A percentile compares a stretch with the other conserved stretches of the same genome.
These are phyloP conservation scores for Ptyas mucosa DNA, from an alignment of 2,113 vertebrate species.

Conservation along the genomic window DNA sequence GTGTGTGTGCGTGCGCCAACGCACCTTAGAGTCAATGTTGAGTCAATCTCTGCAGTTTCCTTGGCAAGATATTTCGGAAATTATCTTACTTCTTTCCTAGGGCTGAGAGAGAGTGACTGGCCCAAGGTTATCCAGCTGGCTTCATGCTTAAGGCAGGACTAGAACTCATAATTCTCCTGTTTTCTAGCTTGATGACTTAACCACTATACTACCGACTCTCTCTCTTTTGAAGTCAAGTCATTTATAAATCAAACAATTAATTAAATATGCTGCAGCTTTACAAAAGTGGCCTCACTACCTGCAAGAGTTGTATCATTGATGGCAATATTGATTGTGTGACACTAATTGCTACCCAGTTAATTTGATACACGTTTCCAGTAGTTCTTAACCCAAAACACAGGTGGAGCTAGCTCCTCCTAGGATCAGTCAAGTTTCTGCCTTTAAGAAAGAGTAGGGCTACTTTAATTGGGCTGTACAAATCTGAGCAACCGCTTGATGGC, in stretches of 20 bases:
- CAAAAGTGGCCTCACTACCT: not conserved
- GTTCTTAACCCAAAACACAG: not conserved
- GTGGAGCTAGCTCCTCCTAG: not conserved
- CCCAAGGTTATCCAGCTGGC: not conserved
- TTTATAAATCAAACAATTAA: not conserved
- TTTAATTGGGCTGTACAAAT: not conserved
- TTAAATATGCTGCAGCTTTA: not conserved
- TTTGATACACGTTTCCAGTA: not conserved
- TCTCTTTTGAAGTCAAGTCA: not conserved
- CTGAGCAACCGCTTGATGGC: not conserved
- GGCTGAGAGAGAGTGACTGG: not conserved
- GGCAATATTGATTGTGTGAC: not conserved
- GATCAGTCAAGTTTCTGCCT: not conserved
- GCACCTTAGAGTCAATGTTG: not conserved
- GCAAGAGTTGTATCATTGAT: not conserved
- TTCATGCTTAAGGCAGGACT: not conserved
- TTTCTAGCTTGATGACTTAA: not conserved
- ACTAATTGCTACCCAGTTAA: not conserved
- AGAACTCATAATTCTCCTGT: not conserved
- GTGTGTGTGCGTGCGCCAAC: rapidly evolving
- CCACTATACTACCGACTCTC: not conserved
- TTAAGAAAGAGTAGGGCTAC: not conserved
- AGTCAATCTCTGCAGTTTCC: not conserved
- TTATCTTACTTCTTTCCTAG: not conserved
- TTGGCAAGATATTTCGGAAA: not conserved